A percentile compares a stretch with the other conserved stretches of the same genome.
These are phyloP conservation scores for Telenomus remus DNA, from an alignment of 1,140 invertebrate genomes.

Conservation along the genomic window DNA sequence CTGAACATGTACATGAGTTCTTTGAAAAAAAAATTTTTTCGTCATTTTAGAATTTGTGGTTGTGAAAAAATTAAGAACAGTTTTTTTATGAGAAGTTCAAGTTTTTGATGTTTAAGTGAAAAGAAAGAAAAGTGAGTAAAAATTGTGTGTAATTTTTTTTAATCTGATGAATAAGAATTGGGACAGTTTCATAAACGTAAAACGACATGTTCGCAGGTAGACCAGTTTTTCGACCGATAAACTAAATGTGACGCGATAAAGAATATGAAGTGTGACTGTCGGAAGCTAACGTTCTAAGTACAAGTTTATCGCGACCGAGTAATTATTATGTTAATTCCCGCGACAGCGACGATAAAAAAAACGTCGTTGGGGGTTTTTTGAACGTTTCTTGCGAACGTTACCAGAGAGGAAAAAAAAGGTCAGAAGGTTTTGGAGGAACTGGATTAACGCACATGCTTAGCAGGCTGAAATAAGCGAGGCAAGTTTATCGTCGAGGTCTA, in stretches of 20 bases:
- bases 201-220: slow-evolving; percentile 36
- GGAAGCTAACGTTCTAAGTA: slow-evolving; percentile 49
- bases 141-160: slow-evolving; percentile 5
- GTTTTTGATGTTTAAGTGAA: no score
- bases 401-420: slow-evolving; percentile 13
- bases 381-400: no score
- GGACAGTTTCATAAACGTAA: slow-evolving; percentile 42
- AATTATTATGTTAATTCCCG: slow-evolving; percentile 57
- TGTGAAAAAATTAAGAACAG: no score
- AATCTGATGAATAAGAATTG: slow-evolving; percentile 27
- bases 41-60: no score
- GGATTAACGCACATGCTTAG: slow-evolving; percentile 6
- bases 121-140: no score
- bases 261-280: slow-evolving; percentile 52
- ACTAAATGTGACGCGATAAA: slow-evolving; percentile 58
- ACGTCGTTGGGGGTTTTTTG: neutral
- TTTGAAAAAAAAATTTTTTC: no score
- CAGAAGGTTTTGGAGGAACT: slow-evolving; percentile 12
- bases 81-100: no score
- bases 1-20: neutral
- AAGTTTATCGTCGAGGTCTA: slow-evolving; percentile 63
- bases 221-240: slow-evolving; percentile 59
- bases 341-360: slow-evolving; percentile 50
- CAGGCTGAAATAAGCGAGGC: slow-evolving; percentile 10
- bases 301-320: slow-evolving; percentile 47